Evolutionary conservation across 2,888 invertebrate species (phyloP).

Genomic region (Drosophila lacicola): DNA sequence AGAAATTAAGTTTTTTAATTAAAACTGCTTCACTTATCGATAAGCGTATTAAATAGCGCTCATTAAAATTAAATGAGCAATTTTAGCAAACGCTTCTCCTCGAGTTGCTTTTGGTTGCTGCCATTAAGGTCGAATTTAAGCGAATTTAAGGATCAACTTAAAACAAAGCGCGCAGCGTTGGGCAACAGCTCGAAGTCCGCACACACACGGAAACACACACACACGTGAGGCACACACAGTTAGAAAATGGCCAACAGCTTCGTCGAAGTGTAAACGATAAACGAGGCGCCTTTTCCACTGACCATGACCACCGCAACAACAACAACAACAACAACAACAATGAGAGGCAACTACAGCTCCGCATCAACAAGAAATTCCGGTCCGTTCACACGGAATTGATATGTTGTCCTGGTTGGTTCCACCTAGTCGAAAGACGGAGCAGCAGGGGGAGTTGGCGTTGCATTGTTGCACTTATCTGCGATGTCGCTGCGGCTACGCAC

Average conservation of each 20-base stretch:
- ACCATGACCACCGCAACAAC: conserved; percentile 44
- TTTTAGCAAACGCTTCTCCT: neutral
- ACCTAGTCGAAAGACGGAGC: conserved; percentile 10
- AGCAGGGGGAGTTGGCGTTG: neutral
- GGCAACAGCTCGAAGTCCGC: conserved; percentile 14
- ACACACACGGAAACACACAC: conserved; percentile 12
- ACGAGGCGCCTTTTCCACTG: conserved; percentile 42
- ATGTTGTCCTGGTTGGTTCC: conserved; percentile 49
- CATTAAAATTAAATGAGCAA: neutral
- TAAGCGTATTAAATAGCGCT: neutral
- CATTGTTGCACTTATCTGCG: conserved; percentile 73
- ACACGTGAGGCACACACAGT: conserved; percentile 4
- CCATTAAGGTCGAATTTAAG: conserved; percentile 10
- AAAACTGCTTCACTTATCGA: neutral
- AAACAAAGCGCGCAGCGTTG: conserved; percentile 21
- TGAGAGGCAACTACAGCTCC: conserved; percentile 29
- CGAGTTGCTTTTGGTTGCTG: neutral
- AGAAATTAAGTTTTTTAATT: no score
- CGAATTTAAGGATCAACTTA: conserved; percentile 21
- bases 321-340: conserved; percentile 21
- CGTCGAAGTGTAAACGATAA: conserved; percentile 72
- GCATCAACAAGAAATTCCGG: conserved; percentile 57
- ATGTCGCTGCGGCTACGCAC: conserved; percentile 70
- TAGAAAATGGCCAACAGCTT: conserved; percentile 25
- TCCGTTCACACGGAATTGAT: conserved; percentile 75